Evolutionary conservation across 2,888 invertebrate genomes (phyloP), one percentile per base, ranked within the genome.

Genomic region (Cerastis leucographa): DNA sequence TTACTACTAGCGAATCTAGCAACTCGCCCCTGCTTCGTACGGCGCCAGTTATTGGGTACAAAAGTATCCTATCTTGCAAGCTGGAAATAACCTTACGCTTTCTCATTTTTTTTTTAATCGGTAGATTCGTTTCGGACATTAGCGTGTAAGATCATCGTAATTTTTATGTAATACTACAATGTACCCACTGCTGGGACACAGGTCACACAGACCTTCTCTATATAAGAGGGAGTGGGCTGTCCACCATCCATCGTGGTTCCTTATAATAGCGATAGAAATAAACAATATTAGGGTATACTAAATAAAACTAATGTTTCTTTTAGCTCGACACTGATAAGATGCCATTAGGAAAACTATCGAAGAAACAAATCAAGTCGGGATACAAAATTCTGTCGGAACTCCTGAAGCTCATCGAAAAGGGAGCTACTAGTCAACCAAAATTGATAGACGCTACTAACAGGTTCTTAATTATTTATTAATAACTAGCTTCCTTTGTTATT

Each of bases 291-390:
- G 19, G 19, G 9, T 14, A 11, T 35, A n/a, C 42, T 64, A n/a
- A n/a, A 25, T 9, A 42, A 8, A 64, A 42, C 3, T 4, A n/a
- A 49, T 54, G 12, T 35, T 54, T 54, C 2, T 29, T 91, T 66
- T 86, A 97, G 97, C 97, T 99, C 87, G 99, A 99, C 94, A 97
- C 98, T 89, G 99, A 99, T 83, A 99, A 99, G 95, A 99, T 99
- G 99, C 99, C 99, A 0, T 96, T 99, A 14, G 99, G 99, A 40
- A 99, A 99, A 95, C 94, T 99, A 19, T 99, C 99, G 3, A 98
- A 98, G 92, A 98, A 98, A 74, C 99, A 99, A 96, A 98, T 99
- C 76, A 97, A 98, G 90, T 97, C 97, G 54, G 99, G 99, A 0
- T 99, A 98, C 92, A 95, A 95, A 71, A 98, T 99, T 1, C 95